Percentiles rank a stretch among this genome's conserved stretches.
Evolutionary conservation across 1,140 invertebrate genomes (phyloP).

Genomic region (Drosophila elegans): DNA sequence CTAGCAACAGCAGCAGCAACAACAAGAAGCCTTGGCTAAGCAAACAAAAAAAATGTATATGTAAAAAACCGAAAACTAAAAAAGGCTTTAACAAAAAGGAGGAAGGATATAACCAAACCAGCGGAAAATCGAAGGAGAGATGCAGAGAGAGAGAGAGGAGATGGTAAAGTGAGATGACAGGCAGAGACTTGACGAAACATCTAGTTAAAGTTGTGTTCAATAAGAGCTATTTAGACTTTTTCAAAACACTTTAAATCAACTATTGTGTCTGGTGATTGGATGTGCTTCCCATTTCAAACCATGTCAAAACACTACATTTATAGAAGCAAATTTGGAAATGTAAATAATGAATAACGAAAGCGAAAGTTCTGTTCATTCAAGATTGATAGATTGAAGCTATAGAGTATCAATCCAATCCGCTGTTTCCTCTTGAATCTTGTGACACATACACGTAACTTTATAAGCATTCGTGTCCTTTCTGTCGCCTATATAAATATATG

Average conservation of each 20-base stretch:
- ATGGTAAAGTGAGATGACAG: conserved; percentile 5
- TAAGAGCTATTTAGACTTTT: not conserved
- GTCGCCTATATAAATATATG: not conserved
- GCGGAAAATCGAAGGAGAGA: not conserved
- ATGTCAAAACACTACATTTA: not conserved
- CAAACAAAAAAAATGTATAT: not conserved
- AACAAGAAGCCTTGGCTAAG: not conserved
- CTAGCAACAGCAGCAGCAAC: not conserved
- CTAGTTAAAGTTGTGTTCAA: not conserved
- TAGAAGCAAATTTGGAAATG: not conserved
- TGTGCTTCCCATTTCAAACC: not conserved
- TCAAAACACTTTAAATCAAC: conserved; percentile 2
- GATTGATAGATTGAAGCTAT: not conserved
- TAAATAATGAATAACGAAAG: not conserved
- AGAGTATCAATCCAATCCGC: not conserved
- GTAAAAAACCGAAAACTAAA: not conserved
- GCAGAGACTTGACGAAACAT: conserved; percentile 2
- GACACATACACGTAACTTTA: not conserved
- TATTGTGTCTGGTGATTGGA: not conserved
- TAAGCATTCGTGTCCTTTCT: not conserved
- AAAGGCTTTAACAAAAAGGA: conserved; percentile 18
- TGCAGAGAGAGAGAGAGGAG: not conserved
- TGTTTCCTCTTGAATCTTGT: not conserved
- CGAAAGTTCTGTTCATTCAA: too few species aligned
- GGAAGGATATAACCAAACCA: not conserved